These are phyloP conservation scores for Xiphias gladius DNA, from an alignment of 2,113 vertebrate species.

Conservation along the genomic window DNA sequence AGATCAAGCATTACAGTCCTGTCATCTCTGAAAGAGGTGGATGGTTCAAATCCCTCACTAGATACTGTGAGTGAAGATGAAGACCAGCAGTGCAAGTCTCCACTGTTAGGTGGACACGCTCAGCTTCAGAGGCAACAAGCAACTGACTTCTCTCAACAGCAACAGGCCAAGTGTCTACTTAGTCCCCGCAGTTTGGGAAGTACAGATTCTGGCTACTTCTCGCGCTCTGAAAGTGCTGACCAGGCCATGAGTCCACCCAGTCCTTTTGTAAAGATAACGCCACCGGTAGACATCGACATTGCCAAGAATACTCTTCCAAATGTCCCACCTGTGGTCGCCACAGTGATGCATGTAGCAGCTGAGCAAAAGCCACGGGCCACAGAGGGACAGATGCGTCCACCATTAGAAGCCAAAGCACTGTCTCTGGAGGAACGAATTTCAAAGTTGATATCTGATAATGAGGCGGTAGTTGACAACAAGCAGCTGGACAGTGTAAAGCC, in stretches of 20 bases:
- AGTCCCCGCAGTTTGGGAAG: constrained; percentile 97
- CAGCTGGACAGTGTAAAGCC: constrained; percentile 99
- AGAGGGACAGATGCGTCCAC: constrained; percentile 91
- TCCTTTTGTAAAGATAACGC: constrained; percentile 89
- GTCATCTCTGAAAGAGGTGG: constrained; percentile 87
- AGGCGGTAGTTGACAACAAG: constrained; percentile 97
- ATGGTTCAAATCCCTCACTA: constrained; percentile 84
- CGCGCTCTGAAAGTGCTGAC: constrained; percentile 96
- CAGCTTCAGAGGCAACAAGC: constrained; percentile 97
- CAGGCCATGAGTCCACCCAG: constrained; percentile 94
- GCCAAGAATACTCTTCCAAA: constrained; percentile 80
- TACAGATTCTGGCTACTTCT: constrained; percentile 98
- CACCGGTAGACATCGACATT: constrained; percentile 87
- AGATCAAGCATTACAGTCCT: constrained; percentile 81
- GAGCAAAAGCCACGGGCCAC: constrained; percentile 83
- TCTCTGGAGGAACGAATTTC: constrained; percentile 96
- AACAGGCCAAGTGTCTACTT: constrained; percentile 92
- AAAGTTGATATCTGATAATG: constrained; percentile 98
- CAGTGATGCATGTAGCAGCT: constrained; percentile 84
- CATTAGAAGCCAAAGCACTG: constrained; percentile 92
- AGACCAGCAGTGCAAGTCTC: constrained; percentile 86
- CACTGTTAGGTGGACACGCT: constrained; percentile 85
- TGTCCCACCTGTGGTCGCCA: constrained; percentile 78
- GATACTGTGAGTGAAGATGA: constrained; percentile 82
- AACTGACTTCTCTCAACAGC: constrained; percentile 93